Base-by-base conservation (phyloP, 2,888 invertebrate species). In the Ochropleura leucogaster region DNA sequence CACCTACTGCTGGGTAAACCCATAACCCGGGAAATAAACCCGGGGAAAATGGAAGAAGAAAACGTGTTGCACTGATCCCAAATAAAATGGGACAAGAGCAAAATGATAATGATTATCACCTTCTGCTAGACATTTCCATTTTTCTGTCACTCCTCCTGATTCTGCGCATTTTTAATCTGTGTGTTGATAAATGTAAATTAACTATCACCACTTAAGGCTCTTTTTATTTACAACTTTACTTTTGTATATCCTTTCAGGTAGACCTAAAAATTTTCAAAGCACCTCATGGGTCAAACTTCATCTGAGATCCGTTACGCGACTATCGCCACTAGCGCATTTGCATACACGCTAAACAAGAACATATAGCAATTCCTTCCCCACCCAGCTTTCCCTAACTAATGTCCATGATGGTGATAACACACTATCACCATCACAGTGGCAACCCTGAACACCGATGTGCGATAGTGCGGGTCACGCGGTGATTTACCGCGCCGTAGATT, bases 401-500 rank as follows among this genome's bases (percentile, higher is more conserved):
- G 51, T 71, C 14, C 49, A 0, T 10, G 40, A 57, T 63, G 47
- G 46, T 63, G 79, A 79, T 63, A 67, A 16, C 20, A 62, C 44
- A 47, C 10, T 66, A 77, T 67, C 82, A 73, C 53, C 55, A 62
- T 10, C 47, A 30, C 79, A 55, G 77, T 74, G 74, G 74, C 87
- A 89, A 47, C 90, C 90, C 89, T 90, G 71, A 67, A 73, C 82
- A 81, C 79, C 82, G 90, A 91, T 90, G 86, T 84, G 82, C 85
- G 93, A 93, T 93, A 92, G 88, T 81, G 76, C 83, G 79, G 90
- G 93, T 92, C 92, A 89, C 89, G 83, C 73, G 59, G 88, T 93
- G 93, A 94, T 93, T 94, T 93, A 94, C 91, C 81, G 91, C 82
- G 78, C 82, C 75, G 77, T 74, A 91, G 93, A 93, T 93, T 91